These are phyloP conservation scores for Scaptomyza cyrtandrae DNA, from an alignment of 2,888 invertebrate genomes.

Conservation along the genomic window DNA sequence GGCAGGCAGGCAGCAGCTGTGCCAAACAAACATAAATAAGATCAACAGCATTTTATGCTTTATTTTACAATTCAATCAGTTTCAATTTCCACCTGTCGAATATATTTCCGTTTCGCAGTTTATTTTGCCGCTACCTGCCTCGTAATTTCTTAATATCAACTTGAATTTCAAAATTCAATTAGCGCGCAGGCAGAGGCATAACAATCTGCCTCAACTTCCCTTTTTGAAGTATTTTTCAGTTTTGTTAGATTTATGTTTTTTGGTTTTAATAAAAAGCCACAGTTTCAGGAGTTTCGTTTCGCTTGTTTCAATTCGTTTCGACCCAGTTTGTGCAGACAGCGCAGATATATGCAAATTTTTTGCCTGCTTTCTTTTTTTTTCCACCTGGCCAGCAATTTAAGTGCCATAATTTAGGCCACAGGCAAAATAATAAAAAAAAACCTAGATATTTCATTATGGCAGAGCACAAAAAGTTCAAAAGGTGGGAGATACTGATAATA, in stretches of 20 bases:
- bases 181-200: conserved; percentile 35
- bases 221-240: not conserved
- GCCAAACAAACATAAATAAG: conserved; percentile 48
- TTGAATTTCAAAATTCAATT: conserved; percentile 76
- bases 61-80: conserved; percentile 77
- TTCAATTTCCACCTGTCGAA: conserved; percentile 79
- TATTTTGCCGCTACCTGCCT: conserved; percentile 54
- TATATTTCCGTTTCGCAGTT: conserved; percentile 75
- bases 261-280: conserved; percentile 77
- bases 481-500: conserved; percentile 1
- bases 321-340: conserved; percentile 10
- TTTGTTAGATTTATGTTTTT: conserved; percentile 65
- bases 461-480: conserved; percentile 14
- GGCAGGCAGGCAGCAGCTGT: conserved; percentile 51
- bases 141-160: conserved; percentile 74
- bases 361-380: conserved; percentile 20
- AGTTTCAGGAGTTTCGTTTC: conserved; percentile 6
- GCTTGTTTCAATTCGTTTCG: not conserved
- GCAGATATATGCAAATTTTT: conserved; percentile 49
- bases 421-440: not conserved
- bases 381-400: conserved; percentile 55
- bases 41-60: conserved; percentile 65
- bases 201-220: not conserved
- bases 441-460: not conserved
- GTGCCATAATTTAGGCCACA: conserved; percentile 55